Base-by-base conservation (phyloP, 2,888 invertebrate genomes). In the Carterocephalus palaemon region DNA sequence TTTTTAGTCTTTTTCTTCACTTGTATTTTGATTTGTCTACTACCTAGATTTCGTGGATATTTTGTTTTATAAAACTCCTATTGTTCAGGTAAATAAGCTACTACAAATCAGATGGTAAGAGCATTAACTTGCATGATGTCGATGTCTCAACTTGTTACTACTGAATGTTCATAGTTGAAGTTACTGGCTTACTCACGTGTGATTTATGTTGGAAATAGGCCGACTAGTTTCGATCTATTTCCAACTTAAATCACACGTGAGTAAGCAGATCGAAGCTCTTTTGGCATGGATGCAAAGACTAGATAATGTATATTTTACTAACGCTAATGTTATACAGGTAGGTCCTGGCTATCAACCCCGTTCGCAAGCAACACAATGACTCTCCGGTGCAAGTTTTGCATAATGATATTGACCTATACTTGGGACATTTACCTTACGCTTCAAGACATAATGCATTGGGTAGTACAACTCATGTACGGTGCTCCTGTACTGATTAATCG, bases 351-450 rank as follows among this genome's bases (percentile, higher is more conserved):
- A n/a, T n/a, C n/a, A 28, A 8, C 12, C 31, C 12, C 9, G 12
- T 22, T 28, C 49, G 42, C 51, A 52, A 51, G 51, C 54, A 52
- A 48, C 47, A 47, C 45, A 47, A 51, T 54, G 48, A 53, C 43
- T 36, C 34, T 51, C 31, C 7, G 12, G 51, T 33, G 36, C 46
- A 52, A 55, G 52, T 56, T 57, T 54, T 51, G 51, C 52, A 56
- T 59, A 56, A 56, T 54, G 51, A 49, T 49, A 52, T 51, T 49
- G 31, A 32, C 36, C 17, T 13, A 40, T 26, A 50, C 42, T 47
- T 34, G 24, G 16, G 40, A 47, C 46, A 37, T 43, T 39, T 39
- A 28, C 19, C 22, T 16, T 29, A 33, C 10, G 15, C n/a, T n/a
- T n/a, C n/a, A n/a, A n/a, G n/a, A n/a, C n/a, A n/a, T 33, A 20